Conservation (phyloP, 2,888 invertebrate genomes). For the Lasioglossum pauxillum region DNA sequence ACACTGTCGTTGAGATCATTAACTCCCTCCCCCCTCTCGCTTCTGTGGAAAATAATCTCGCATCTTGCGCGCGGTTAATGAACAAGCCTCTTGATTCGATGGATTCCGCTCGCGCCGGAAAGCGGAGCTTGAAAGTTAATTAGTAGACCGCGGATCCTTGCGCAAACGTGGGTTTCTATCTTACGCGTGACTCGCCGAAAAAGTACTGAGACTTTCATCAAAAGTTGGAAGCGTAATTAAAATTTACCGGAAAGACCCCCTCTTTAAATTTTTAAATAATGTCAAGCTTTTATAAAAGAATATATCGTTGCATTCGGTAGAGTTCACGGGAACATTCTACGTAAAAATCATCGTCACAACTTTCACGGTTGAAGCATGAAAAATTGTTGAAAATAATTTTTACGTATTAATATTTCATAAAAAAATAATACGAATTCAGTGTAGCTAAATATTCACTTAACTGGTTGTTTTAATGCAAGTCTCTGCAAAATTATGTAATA, state of each 20-base stretch:
- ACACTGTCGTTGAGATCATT: constrained; percentile 23
- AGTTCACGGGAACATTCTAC: neutral
- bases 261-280: neutral
- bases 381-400: neutral
- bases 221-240: neutral
- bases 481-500: neutral
- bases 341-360: neutral
- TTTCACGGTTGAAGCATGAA: neutral
- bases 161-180: neutral
- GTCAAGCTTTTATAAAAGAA: neutral
- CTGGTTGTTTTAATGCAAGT: neutral
- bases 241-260: neutral
- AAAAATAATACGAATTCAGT: neutral
- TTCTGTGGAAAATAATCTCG: neutral
- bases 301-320: neutral
- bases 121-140: neutral
- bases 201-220: neutral
- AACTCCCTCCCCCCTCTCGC: neutral
- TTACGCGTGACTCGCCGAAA: neutral
- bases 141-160: neutral
- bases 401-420: neutral
- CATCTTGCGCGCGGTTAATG: neutral
- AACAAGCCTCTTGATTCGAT: neutral
- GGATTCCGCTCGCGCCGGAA: neutral
- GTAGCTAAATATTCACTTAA: neutral